phyloP scores from a whole-genome alignment of 2,888 invertebrate species.

The Caenorhabditis uteleia region DNA sequence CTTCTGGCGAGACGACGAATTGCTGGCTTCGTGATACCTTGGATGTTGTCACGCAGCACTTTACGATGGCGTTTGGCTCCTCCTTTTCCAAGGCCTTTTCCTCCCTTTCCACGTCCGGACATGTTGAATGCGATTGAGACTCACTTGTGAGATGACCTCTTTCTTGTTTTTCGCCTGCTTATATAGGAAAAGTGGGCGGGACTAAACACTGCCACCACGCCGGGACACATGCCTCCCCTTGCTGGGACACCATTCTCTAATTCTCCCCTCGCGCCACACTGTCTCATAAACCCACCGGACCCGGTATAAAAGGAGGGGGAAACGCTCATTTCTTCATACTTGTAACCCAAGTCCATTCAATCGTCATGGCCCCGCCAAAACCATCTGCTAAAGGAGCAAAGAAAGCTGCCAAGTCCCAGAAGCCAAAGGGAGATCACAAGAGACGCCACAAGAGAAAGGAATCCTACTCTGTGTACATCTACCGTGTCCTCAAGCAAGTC shows the following conservation, averaged over 20 bases:
- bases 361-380: constrained; percentile 55
- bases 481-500: constrained; percentile 75
- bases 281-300: not conserved
- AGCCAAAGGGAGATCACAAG: constrained; percentile 67
- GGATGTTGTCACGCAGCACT: constrained; percentile 75
- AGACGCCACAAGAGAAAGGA: constrained; percentile 59
- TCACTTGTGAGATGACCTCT: not conserved
- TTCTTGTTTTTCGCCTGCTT: not conserved
- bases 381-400: constrained; percentile 67
- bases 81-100: constrained; percentile 81
- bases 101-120: constrained; percentile 83
- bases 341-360: not conserved
- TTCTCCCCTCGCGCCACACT: no score
- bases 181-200: not conserved
- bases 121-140: constrained; percentile 69
- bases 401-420: constrained; percentile 63
- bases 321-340: no score
- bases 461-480: constrained; percentile 73
- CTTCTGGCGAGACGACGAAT: constrained; percentile 72
- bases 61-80: constrained; percentile 85
- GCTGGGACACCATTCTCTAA: no score
- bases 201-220: not conserved
- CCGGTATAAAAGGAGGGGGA: no score
- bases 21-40: constrained; percentile 73
- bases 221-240: not conserved